phyloP scores from a whole-genome alignment of 2,113 vertebrate genomes.

The Pangasianodon gigas region DNA sequence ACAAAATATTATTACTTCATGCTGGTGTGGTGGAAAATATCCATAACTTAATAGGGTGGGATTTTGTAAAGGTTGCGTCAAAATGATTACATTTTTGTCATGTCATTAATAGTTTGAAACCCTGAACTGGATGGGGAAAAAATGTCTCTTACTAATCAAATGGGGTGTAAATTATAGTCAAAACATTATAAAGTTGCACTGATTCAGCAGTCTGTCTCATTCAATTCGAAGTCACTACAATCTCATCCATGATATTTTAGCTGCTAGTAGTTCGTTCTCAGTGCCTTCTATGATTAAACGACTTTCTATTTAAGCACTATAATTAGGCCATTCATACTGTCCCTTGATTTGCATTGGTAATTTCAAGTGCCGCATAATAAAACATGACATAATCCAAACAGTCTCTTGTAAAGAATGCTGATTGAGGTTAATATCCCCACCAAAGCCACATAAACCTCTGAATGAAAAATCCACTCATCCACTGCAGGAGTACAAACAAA shows the following conservation, averaged over 20 bases:
- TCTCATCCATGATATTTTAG: not conserved
- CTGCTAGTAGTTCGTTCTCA: not conserved
- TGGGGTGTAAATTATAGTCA: too few species aligned
- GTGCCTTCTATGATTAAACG: not conserved
- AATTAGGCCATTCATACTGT: slow-evolving; percentile 64
- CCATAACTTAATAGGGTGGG: too few species aligned
- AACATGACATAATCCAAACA: slow-evolving; percentile 64
- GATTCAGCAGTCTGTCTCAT: not conserved
- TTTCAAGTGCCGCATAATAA: slow-evolving; percentile 60
- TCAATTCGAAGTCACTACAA: not conserved
- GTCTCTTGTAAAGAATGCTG: slow-evolving; percentile 65
- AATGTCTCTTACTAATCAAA: too few species aligned
- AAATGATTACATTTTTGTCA: not conserved
- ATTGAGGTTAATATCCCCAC: slow-evolving; percentile 40
- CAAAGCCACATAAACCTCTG: not conserved
- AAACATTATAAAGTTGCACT: not conserved
- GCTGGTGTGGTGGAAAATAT: not conserved
- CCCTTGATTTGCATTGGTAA: slow-evolving; percentile 63
- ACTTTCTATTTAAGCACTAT: slow-evolving; percentile 44
- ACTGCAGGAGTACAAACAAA: slow-evolving; percentile 11
- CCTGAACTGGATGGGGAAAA: too few species aligned
- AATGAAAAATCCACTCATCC: not conserved
- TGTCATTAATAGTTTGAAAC: not conserved
- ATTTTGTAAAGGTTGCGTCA: not conserved
- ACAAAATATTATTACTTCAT: not conserved